Evolutionary conservation across 23 tunicate genomes (phyloP), one percentile per base, ranked within the genome.

Genomic region (Styela clava): DNA sequence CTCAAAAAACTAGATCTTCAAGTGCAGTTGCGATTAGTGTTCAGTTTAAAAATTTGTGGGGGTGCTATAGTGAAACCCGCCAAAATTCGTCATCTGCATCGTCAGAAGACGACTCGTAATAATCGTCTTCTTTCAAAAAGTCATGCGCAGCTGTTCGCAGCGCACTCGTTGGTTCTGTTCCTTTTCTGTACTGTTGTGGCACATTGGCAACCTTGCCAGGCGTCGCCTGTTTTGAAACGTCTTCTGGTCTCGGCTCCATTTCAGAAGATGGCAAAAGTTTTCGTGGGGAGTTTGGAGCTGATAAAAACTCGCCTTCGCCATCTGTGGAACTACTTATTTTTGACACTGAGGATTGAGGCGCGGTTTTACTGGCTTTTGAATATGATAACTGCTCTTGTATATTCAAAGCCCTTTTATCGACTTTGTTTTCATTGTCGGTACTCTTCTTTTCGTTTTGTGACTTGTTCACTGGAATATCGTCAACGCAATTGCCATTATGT

Each of bases 121-220:
- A n/a, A 26, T 76, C 81, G 0, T 76, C 81, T n/a, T 76, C 81
- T 52, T 74, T 16, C 1, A 76, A 76, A 52, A 76, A 76, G 7
- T 52, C 65, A 0, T 76, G 23, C 5, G 81, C 65, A 20, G 31
- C 65, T 7, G 81, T 37, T 5, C 31, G 63, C 81, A 76, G 26
- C 31, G 81, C 81, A 25, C 23, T 76, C 31, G n/a, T 27, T 33
- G 1, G 64, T 18, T 28, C 16, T 24, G 18, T 22, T 16, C 22
- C 34, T 72, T 34, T 33, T 44, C 62, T 27, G 29, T 21, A 21
- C 29, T 16, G 35, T 28, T 29, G 18, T 33, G 35, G 77, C 3
- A 34, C 35, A 71, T 71, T 33, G 7, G 56, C 7, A 44, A 44
- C 12, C 37, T 71, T 71, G 21, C 64, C 62, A 36, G 81, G 64